Evolutionary conservation across 2,113 vertebrate species (phyloP), one percentile per base, ranked within the genome.

Genomic region (Mesocricetus auratus): DNA sequence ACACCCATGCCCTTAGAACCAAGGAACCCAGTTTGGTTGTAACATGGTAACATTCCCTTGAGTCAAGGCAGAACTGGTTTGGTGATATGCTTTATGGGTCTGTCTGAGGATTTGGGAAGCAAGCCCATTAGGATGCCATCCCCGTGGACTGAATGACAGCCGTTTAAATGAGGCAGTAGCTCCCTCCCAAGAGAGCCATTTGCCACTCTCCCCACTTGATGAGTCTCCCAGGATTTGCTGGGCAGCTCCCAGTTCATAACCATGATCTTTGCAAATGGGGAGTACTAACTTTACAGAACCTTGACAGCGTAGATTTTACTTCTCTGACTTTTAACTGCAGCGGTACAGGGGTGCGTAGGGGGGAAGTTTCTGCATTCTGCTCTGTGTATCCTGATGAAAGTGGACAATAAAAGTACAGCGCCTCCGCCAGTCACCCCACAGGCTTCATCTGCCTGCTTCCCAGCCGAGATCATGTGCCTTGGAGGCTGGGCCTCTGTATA

Each of bases 301-400:
- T 90, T 92, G 86, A 90, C 10, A 15, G 15, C 68, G 68, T 50
- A 36, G 42, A 77, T 90, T 92, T 79, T 83, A 79, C 89, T 68
- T 93, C 86, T 75, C 36, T 39, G 58, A 21, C 74, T 88, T 60
- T 90, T 89, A 89, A 78, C 62, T 58, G 24, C 53, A 39, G n/a
- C 62, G 24, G 11, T 22, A 42, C 26, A 71, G 47, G 73, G 42
- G 86, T 79, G 33, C 69, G 31, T 9, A 56, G 58, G 3, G 22
- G 16, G 81, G 39, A 39, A 31, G 94, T 69, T 7, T 89, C 58
- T 53, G 66, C 60, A 77, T 74, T 50, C 29, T 62, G 33, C 17
- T 62, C 19, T n/a, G n/a, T 24, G 1, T 39, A 8, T 45, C 21
- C 0, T 86, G 12, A 62, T n/a, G 50, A 75, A 87, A 62, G 74